A percentile compares a stretch with the other conserved stretches of the same genome.
Conservation (phyloP, 2,113 vertebrate species). For the Sturnus vulgaris region DNA sequence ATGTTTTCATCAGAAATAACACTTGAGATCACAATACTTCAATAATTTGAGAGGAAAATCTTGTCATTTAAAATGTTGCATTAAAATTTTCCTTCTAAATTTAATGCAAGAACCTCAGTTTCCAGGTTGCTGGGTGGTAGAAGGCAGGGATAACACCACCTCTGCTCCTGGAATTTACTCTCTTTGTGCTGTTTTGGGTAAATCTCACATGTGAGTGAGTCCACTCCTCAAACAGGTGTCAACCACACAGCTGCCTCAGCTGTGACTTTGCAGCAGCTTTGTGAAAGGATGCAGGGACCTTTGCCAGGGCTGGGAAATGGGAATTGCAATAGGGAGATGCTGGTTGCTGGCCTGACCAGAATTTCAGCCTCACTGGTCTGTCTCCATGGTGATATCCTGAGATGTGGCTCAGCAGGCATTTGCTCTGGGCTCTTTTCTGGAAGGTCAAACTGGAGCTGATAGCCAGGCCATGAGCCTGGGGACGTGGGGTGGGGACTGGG, state of each 20-base stretch:
- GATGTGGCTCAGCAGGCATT: not conserved
- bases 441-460: not conserved
- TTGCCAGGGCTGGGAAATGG: not conserved
- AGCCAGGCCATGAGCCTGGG: not conserved
- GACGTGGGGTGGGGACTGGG: not conserved
- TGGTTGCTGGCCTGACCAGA: not conserved
- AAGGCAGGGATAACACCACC: not conserved
- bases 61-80: not conserved
- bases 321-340: not conserved
- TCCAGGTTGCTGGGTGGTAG: not conserved
- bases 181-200: not conserved
- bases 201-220: not conserved
- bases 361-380: not conserved
- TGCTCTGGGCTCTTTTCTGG: not conserved
- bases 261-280: not conserved
- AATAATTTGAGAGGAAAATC: not conserved
- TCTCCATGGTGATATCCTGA: not conserved
- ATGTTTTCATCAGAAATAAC: not conserved
- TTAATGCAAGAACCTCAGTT: not conserved
- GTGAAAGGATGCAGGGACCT: not conserved
- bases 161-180: not conserved
- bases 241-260: not conserved
- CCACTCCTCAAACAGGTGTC: not conserved
- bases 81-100: not conserved
- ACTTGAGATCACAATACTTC: not conserved